Conservation (phyloP, 2,888 invertebrate species). For the Stenchaetothrips biformis region DNA sequence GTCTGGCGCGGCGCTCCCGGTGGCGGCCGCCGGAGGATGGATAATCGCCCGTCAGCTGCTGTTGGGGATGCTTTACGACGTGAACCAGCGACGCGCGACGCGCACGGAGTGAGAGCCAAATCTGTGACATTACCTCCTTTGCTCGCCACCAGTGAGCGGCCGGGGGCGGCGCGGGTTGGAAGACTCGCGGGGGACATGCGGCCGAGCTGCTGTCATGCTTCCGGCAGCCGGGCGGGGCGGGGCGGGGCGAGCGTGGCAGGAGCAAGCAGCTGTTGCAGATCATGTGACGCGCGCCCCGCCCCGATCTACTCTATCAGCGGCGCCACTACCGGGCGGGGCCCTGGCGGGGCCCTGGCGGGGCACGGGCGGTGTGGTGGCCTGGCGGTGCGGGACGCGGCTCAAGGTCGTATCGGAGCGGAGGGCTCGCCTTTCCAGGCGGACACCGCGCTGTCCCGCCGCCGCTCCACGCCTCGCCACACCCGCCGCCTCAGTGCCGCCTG, state of each 20-base stretch:
- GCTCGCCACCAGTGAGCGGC: too few species aligned
- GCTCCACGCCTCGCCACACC: neutral
- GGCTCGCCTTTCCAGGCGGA: slow-evolving; percentile 6
- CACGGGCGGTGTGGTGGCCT: neutral
- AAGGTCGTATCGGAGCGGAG: neutral
- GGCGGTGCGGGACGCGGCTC: neutral
- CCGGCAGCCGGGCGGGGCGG: neutral
- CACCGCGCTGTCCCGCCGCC: neutral
- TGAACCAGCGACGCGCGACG: too few species aligned
- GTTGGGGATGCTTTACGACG: too few species aligned
- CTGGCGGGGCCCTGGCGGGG: slow-evolving; percentile 3
- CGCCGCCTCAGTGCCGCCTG: neutral
- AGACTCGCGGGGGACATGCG: neutral
- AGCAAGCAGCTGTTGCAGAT: neutral
- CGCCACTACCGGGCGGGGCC: neutral
- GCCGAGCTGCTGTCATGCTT: neutral
- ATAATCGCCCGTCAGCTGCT: too few species aligned
- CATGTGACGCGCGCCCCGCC: neutral
- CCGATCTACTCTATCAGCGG: neutral
- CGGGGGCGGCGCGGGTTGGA: too few species aligned
- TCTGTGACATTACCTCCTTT: too few species aligned
- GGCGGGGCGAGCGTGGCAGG: neutral
- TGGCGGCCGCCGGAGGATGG: neutral
- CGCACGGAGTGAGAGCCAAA: too few species aligned
- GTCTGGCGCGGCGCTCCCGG: neutral